Evolutionary conservation across 2,113 vertebrate genomes (phyloP), one percentile per base, ranked within the genome.

Genomic region (Rattus rattus): DNA sequence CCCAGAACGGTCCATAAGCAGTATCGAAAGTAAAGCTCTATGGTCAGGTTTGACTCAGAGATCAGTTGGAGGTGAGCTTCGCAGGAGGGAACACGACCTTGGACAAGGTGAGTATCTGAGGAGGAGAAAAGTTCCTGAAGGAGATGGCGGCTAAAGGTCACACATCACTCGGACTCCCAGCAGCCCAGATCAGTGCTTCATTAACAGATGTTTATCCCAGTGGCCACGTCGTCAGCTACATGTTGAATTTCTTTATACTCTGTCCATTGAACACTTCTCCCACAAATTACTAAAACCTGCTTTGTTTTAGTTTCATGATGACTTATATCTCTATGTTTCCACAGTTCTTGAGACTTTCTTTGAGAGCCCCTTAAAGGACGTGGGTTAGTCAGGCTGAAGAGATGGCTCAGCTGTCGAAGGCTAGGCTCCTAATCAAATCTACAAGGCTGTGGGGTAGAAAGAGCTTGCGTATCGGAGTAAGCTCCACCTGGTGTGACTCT

Each of bases 231-330:
- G 84, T 70, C 47, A 75, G 56, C 63, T 1, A 0, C 69, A 52
- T 43, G 20, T 33, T 77, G 33, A 81, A 59, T 94, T 94, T 88
- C 69, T 75, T 91, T 70, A 52, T 90, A 79, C 59, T n/a, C 20
- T 59, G 49, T 80, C 10, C 5, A 36, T 20, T 63, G 36, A 81
- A 61, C 1, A 79, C 79, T 95, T 88, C 54, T 87, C 59, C 77
- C 2, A 61, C 16, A 67, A 69, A 59, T 95, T 65, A 39, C 16
- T 73, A 28, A 70, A 76, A 54, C 72, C 56, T 79, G 9, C 19
- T 47, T 33, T 49, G 52, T 73, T 6, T 86, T 92, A 36, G 39
- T 84, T 95, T 90, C 75, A 20, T 22, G 2, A 47, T 47, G 49
- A 10, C 22, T 92, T 77, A n/a, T 17, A 17, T 69, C 90, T 91